phyloP scores from a whole-genome alignment of 1,140 invertebrate species.

The Streblospio benedicti region DNA sequence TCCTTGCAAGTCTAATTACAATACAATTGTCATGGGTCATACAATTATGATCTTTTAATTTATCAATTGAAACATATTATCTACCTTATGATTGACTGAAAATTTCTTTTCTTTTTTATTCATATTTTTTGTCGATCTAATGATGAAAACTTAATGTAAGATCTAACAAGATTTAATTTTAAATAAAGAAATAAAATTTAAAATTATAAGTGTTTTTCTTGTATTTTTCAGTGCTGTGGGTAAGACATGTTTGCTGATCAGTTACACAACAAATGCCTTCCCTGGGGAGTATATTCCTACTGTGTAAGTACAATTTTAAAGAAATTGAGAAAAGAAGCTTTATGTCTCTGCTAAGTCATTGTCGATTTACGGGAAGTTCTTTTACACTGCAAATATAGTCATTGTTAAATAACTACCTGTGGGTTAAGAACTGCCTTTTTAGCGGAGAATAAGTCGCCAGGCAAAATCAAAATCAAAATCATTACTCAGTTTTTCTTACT shows the following conservation, averaged over 20 bases:
- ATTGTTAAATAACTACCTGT: too few species aligned
- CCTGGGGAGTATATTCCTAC: conserved; percentile 93
- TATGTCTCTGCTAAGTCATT: too few species aligned
- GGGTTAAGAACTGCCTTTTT: too few species aligned
- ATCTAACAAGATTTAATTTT: not conserved
- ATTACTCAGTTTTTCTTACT: too few species aligned
- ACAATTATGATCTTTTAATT: not conserved
- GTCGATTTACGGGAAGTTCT: too few species aligned
- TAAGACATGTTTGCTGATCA: conserved; percentile 94
- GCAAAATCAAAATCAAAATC: too few species aligned
- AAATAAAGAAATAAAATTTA: too few species aligned
- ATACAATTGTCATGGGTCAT: not conserved
- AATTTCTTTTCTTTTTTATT: not conserved
- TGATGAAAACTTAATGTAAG: not conserved
- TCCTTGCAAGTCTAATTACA: not conserved
- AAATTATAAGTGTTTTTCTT: conserved; percentile 4
- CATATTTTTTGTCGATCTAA: not conserved
- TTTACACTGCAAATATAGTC: too few species aligned
- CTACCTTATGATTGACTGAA: not conserved
- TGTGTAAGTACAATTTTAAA: conserved; percentile 58
- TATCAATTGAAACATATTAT: not conserved
- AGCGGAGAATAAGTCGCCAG: too few species aligned
- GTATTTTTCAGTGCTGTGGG: conserved; percentile 57
- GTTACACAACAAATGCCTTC: conserved; percentile 94
- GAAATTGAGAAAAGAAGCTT: not conserved